These are phyloP conservation scores for Tachysurus fulvidraco DNA, from an alignment of 2,113 vertebrate genomes.

Conservation along the genomic window DNA sequence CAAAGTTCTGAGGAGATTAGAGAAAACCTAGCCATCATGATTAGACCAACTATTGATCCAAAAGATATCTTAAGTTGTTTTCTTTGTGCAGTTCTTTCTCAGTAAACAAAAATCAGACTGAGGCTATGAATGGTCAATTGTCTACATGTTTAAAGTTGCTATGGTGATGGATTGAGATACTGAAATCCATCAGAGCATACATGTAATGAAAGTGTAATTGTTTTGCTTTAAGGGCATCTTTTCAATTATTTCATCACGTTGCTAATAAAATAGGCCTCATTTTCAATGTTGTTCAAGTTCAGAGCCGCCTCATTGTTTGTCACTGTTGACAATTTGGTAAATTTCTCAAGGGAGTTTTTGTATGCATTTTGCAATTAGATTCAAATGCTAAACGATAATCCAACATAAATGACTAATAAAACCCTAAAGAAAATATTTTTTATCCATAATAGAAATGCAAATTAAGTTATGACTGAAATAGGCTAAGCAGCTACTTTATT, in stretches of 20 bases:
- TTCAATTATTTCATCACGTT: not conserved
- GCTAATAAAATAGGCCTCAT: conserved; percentile 2
- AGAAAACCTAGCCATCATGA: not conserved
- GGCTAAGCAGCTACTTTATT: not conserved
- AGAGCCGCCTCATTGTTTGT: not conserved
- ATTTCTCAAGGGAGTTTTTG: conserved; percentile 17
- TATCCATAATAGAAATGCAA: not conserved
- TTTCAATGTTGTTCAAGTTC: not conserved
- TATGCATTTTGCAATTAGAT: conserved; percentile 26
- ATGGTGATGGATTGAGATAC: not conserved
- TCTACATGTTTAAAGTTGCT: not conserved
- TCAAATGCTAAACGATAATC: conserved; percentile 2
- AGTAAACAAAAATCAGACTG: not conserved
- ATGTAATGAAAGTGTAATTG: conserved; percentile 5
- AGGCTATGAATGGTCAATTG: not conserved
- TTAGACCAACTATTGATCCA: not conserved
- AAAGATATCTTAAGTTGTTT: conserved; percentile 7
- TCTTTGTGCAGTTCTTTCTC: not conserved
- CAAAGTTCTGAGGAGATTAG: not conserved
- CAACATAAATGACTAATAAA: not conserved
- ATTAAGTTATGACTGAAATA: not conserved
- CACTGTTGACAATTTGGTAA: conserved; percentile 12
- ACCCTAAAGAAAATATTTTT: not conserved
- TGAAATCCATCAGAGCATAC: not conserved
- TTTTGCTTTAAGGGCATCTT: not conserved